Base-by-base conservation (phyloP, 2,797 vertebrate genomes). In the Eospalax fontanierii region DNA sequence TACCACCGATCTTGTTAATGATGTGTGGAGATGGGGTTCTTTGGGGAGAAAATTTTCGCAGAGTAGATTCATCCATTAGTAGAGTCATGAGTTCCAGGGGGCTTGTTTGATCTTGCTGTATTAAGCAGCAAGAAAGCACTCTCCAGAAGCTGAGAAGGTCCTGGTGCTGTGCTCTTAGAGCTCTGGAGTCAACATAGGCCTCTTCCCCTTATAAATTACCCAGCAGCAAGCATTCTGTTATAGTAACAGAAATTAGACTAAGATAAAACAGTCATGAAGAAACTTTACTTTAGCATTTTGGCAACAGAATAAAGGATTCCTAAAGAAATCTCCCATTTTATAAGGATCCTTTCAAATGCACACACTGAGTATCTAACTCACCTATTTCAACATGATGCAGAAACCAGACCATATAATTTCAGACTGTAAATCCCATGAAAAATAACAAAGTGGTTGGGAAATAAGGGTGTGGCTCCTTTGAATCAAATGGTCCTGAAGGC, bases 211-310 rank as follows among this genome's bases (percentile, higher is more conserved):
- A 70, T 35, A 82, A 83, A 75, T 68, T 57, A 68, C 28, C n/a
- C 70, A 46, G 35, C n/a, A 28, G 59, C 22, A 19, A 6, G 43
- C 33, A 38, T 89, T 89, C 61, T 38, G 73, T 61, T 76, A 83
- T 18, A 68, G 46, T 38, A 61, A 70, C 38, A 50, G 28, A 9
- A 74, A 93, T 43, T 4, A 21, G 40, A 63, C 43, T 28, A 65
- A 14, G 4, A 61, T 33, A 50, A 85, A 84, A 88, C 78, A 79
- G 63, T 14, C 9, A 50, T 40, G 46, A 73, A 84, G n/a, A 86
- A 87, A 87, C 9, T 87, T 89, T 79, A 89, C 54, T 43, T 80
- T 54, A 94, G 30, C 35, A 82, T 87, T 89, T 94, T 91, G 68
- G 30, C 87, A 66, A 79, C 57, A 57, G 35, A 46, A 87, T 70